These are phyloP conservation scores for Hymenopus coronatus DNA, from an alignment of 2,888 invertebrate genomes.

Conservation along the genomic window DNA sequence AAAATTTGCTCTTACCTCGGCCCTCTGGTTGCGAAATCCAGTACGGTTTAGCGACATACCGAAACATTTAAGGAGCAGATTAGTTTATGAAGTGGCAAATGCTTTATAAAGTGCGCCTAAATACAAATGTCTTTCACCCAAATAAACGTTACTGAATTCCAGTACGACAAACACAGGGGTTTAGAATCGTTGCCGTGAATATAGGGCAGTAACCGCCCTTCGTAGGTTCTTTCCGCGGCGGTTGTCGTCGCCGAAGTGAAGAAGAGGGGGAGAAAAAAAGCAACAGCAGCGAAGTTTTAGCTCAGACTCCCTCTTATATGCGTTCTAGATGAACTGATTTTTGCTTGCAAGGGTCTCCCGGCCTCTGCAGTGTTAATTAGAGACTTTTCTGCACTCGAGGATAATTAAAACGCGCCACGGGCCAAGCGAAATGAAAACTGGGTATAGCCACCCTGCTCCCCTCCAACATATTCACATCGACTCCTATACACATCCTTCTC, in stretches of 20 bases:
- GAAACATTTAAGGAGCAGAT: too few relatives aligned
- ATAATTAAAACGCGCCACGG: slow-evolving; percentile 32
- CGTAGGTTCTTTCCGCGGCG: background rate
- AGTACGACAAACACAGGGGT: too few relatives aligned
- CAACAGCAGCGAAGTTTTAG: background rate
- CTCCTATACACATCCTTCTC: background rate
- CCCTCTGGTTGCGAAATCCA: too few relatives aligned
- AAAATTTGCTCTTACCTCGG: too few relatives aligned
- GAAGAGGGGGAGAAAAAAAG: background rate
- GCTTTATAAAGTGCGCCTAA: too few relatives aligned
- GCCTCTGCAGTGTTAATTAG: slow-evolving; percentile 26
- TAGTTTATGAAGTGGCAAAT: too few relatives aligned
- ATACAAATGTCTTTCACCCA: too few relatives aligned
- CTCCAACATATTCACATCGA: background rate
- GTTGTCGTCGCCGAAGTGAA: background rate
- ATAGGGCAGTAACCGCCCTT: background rate
- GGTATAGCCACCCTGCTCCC: background rate
- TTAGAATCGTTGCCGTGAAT: background rate
- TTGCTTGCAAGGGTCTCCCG: slow-evolving; percentile 4
- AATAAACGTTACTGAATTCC: too few relatives aligned
- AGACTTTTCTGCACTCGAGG: slow-evolving; percentile 27
- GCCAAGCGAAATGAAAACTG: slow-evolving; percentile 29
- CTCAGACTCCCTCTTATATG: background rate
- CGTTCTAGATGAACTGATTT: slow-evolving; percentile 5
- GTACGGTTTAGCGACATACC: too few relatives aligned